Evolutionary conservation across 64 coral and sea anemone species (phyloP).

Genomic region (Pocillopora verrucosa): DNA sequence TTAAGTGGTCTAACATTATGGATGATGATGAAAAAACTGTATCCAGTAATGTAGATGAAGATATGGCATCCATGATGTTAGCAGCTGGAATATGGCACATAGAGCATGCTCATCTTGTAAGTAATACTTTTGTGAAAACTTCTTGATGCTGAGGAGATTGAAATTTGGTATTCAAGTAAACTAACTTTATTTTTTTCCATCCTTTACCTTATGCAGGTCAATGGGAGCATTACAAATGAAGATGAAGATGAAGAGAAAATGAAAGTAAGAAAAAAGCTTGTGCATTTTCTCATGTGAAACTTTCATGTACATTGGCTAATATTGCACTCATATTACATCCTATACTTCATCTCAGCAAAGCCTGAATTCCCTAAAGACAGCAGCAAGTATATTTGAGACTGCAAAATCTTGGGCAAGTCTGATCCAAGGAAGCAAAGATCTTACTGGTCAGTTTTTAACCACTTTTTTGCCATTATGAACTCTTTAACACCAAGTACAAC

Average conservation of each 20-base stretch:
- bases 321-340: background rate
- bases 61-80: conserved; percentile 69
- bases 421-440: conserved; percentile 41
- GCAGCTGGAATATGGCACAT: conserved; percentile 84
- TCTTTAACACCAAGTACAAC: no score
- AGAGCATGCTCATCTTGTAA: conserved; percentile 76
- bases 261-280: conserved; percentile 16
- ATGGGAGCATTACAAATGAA: conserved; percentile 29
- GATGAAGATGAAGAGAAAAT: conserved; percentile 60
- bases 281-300: background rate
- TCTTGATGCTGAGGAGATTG: background rate
- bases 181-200: background rate
- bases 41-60: conserved; percentile 56
- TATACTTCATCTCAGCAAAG: conserved; percentile 14
- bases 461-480: background rate
- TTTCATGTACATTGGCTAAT: background rate
- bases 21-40: conserved; percentile 75
- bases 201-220: conserved; percentile 2
- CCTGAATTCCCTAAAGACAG: conserved; percentile 53
- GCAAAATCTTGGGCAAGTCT: conserved; percentile 25
- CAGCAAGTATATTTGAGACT: conserved; percentile 61
- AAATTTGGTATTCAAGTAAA: no score
- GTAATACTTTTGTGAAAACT: background rate
- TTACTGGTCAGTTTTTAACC: conserved; percentile 28
- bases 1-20: conserved; percentile 85